Conservation (phyloP, 2,888 invertebrate genomes). For the Germaria angustata region DNA sequence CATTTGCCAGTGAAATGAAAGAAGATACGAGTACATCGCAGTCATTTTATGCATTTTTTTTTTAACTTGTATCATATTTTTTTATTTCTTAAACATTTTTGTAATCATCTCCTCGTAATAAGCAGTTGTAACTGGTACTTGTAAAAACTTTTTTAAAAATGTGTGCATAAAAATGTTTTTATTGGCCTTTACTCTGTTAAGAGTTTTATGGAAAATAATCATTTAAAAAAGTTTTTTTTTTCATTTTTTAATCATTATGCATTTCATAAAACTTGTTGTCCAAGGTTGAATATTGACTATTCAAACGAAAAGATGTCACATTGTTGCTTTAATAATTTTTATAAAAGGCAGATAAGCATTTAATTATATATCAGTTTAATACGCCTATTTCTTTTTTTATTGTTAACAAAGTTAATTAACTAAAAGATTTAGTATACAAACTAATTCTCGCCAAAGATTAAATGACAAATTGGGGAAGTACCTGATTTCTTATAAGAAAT, state of each 20-base stretch:
- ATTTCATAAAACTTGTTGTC: slow-evolving; percentile 50
- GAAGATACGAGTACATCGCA: neutral
- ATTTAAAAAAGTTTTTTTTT: neutral
- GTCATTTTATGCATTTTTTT: neutral
- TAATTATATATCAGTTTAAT: neutral
- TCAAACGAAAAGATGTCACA: slow-evolving; percentile 31
- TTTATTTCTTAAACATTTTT: neutral
- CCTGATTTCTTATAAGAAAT: neutral
- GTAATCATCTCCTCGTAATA: slow-evolving; percentile 29
- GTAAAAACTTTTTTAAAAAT: neutral
- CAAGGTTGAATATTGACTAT: slow-evolving; percentile 47
- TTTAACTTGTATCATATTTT: neutral
- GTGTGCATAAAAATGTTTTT: neutral
- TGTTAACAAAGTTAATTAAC: neutral
- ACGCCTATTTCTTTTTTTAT: neutral
- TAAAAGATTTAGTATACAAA: slow-evolving; percentile 29
- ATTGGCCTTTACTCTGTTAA: slow-evolving; percentile 13
- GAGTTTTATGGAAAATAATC: slow-evolving; percentile 28
- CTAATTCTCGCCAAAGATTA: neutral
- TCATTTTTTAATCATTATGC: neutral
- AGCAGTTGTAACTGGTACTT: slow-evolving; percentile 3
- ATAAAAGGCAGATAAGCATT: neutral
- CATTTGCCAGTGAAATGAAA: neutral
- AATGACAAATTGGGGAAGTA: neutral
- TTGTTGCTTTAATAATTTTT: slow-evolving; percentile 4